Evolutionary conservation across 2,113 vertebrate species (phyloP), one percentile per base, ranked within the genome.

Genomic region (Ictalurus punctatus): DNA sequence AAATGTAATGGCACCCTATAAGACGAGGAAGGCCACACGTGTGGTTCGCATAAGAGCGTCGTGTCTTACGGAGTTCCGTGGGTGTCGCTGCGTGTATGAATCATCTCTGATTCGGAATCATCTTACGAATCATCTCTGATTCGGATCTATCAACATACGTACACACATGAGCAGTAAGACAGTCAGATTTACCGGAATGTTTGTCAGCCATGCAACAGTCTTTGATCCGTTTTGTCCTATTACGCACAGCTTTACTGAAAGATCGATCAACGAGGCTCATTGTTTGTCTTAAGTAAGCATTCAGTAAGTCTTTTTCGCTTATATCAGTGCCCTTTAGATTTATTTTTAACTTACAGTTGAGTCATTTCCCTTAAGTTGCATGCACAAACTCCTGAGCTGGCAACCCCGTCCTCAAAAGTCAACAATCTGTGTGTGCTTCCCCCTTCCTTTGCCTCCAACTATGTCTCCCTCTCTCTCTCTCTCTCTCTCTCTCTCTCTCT

Each of bases 391-490:
- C 76, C 85, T 25, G 16, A 89, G 84, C 83, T 78, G n/a, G 44
- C 30, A 56, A 34, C 61, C 23, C 59, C 78, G 44, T 85, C 65
- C 88, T 89, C 73, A 85, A 76, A 87, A 92, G 92, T 83, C 69
- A 37, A 63, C 81, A 89, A 82, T 81, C 76, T 79, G 14, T 89
- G 80, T 65, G 67, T 52, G 86, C 87, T 84, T 87, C 63, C 61
- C 25, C 34, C 76, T 14, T 87, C 78, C 52, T 86, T 16, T 59
- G 12, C 30, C 54, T 59, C 80, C 23, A 17, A 81, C n/a, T 84
- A 6, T 90, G 84, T 63, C 86, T 79, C 74, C 27, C 48, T 82
- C 89, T 56, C 23, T 40, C 73, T 88, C 69, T 91, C 74, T 76
- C 52, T 63, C 85, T 85, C 83, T 85, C 86, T 86, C 61, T 65